Conservation (phyloP, 1,140 invertebrate genomes). For the Rhizoglyphus robini region DNA sequence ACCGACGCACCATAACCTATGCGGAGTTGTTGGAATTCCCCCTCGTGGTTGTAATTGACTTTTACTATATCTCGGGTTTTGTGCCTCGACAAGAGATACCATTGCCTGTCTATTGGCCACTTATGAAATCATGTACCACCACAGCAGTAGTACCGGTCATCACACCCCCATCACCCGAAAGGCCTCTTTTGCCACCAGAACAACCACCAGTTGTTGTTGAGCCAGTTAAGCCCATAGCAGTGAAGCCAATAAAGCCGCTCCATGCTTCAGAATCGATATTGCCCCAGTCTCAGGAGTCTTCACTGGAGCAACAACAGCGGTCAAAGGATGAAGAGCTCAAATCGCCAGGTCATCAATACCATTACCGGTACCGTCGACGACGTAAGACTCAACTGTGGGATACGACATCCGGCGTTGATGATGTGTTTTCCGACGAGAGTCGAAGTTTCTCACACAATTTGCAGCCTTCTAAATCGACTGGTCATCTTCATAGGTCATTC, state of each 20-base stretch:
- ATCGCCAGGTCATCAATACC: constrained; percentile 7
- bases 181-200: not conserved
- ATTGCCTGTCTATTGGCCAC: not conserved
- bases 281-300: too few species aligned
- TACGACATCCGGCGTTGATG: not conserved
- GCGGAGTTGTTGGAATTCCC: not conserved
- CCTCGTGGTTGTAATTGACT: not conserved
- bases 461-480: not conserved
- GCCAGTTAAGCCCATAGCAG: not conserved
- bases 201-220: not conserved
- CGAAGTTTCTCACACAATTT: not conserved
- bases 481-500: not conserved
- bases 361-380: constrained; percentile 1
- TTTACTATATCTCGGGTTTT: constrained; percentile 14
- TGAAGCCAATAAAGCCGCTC: not conserved
- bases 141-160: not conserved
- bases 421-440: not conserved
- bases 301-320: not conserved
- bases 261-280: not conserved
- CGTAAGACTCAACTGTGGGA: constrained; percentile 4
- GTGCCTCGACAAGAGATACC: not conserved
- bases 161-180: not conserved
- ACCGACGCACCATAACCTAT: constrained; percentile 2
- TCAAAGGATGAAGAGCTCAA: not conserved
- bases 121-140: not conserved